Evolutionary conservation across 2,797 vertebrate genomes (phyloP), one percentile per base, ranked within the genome.

Genomic region (Crenichthys baileyi): DNA sequence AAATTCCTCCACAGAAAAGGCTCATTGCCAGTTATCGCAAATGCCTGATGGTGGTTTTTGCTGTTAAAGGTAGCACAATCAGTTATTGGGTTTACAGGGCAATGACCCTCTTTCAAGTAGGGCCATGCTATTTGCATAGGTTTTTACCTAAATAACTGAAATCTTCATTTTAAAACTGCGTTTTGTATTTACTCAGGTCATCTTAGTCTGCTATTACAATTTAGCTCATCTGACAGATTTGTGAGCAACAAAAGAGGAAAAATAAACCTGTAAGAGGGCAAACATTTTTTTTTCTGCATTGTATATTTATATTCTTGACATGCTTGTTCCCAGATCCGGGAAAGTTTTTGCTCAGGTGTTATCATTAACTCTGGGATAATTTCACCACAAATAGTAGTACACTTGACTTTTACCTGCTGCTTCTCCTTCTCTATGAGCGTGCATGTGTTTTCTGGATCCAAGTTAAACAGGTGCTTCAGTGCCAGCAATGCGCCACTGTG

Each of bases 401-500:
- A 46, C 82, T 80, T 4, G 20, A 41, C 74, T 82, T 79, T 44
- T 75, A 78, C 67, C 67, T 70, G 24, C 83, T 70, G 22, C 79
- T 81, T 67, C 71, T 55, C 72, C 58, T 48, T n/a, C 24, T 24
- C 71, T 72, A 31, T 84, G 76, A 81, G 84, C 61, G 67, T 55
- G 22, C 29, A 31, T 60, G 80, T 83, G 79, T 55, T 80, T 83
- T 74, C 83, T 77, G 84, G 82, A 85, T 75, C 77, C 79, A 53
- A 90, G 83, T 84, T 93, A 92, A 93, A 90, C 89, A 80, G 88
- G 83, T 87, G 90, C 87, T 79, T 58, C 87, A 83, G 83, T 79
- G 81, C 78, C 82, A 82, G 87, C 83, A 70, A 80, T 79, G 81
- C 81, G 76, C n/a, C 31, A 87, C 81, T 76, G 86, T 89, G 88